Percentiles rank a stretch among this genome's conserved stretches.
Evolutionary conservation across 1,140 invertebrate genomes (phyloP).

Genomic region (Mamestra configurata): DNA sequence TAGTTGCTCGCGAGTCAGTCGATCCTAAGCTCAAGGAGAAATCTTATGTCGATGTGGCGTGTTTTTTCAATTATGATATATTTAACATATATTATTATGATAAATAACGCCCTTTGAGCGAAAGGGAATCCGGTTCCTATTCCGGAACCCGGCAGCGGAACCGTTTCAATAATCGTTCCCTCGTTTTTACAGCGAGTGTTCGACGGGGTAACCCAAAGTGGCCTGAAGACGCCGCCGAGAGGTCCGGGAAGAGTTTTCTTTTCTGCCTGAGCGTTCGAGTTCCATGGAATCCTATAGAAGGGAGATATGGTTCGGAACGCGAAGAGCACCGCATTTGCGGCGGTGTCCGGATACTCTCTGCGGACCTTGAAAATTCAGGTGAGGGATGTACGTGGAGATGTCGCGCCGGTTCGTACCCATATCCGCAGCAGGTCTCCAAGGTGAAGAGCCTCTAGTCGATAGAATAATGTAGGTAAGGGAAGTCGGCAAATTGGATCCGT

Average conservation of each 20-base stretch:
- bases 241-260: slow-evolving; percentile 94
- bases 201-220: slow-evolving; percentile 84
- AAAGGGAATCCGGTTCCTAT: slow-evolving; percentile 92
- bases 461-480: slow-evolving; percentile 96
- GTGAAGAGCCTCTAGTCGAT: slow-evolving; percentile 96
- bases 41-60: slow-evolving; percentile 87
- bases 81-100: too few species aligned
- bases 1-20: slow-evolving; percentile 96
- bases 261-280: slow-evolving; percentile 92
- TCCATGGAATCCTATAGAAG: slow-evolving; percentile 92
- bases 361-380: slow-evolving; percentile 93
- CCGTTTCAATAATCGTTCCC: slow-evolving; percentile 90
- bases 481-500: slow-evolving; percentile 89
- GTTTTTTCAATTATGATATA: too few species aligned
- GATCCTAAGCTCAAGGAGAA: slow-evolving; percentile 93
- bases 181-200: slow-evolving; percentile 81
- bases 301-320: slow-evolving; percentile 91
- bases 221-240: slow-evolving; percentile 91
- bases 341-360: slow-evolving; percentile 91
- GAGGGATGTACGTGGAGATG: slow-evolving; percentile 90
- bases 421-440: slow-evolving; percentile 96
- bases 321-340: slow-evolving; percentile 92
- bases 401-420: slow-evolving; percentile 92
- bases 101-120: slow-evolving; percentile 87
- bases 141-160: slow-evolving; percentile 92